phyloP scores from a whole-genome alignment of 2,888 invertebrate species.

The Drosophila leonis region DNA sequence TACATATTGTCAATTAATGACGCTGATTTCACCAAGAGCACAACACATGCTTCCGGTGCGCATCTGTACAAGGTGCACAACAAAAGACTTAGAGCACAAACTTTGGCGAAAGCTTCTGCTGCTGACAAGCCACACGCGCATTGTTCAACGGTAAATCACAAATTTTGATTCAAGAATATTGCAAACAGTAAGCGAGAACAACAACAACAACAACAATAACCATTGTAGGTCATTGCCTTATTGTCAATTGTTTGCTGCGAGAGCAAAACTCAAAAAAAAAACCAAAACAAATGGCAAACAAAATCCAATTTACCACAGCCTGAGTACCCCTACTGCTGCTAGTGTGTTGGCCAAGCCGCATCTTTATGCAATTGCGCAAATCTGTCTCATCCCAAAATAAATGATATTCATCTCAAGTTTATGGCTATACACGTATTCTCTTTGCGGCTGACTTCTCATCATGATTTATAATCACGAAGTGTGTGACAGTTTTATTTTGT shows the following conservation, averaged over 20 bases:
- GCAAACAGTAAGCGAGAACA: constrained; percentile 23
- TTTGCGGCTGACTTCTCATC: constrained; percentile 23
- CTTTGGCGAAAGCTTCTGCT: constrained; percentile 33
- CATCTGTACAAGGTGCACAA: constrained; percentile 37
- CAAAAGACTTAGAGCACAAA: constrained; percentile 64
- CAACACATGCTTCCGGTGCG: constrained; percentile 54
- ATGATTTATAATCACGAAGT: constrained; percentile 52
- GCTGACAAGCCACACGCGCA: constrained; percentile 11
- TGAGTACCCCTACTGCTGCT: constrained; percentile 13
- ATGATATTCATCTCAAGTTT: constrained; percentile 17
- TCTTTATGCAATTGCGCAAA: constrained; percentile 6
- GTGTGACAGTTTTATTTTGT: constrained; percentile 44
- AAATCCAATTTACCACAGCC: constrained; percentile 11
- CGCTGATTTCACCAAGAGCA: constrained; percentile 71
- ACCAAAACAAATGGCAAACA: constrained; percentile 19
- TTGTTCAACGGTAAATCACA: constrained; percentile 40
- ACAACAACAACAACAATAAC: constrained; percentile 12
- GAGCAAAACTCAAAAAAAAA: no score
- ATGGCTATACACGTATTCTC: constrained; percentile 18
- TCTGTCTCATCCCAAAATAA: constrained; percentile 7
- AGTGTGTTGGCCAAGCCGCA: neutral
- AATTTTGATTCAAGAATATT: constrained; percentile 42
- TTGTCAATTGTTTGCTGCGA: constrained; percentile 33
- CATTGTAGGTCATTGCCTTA: constrained; percentile 66
- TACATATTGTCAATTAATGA: constrained; percentile 71